Evolutionary conservation across 2,888 invertebrate species (phyloP).

Genomic region (Eristalis pertinax): DNA sequence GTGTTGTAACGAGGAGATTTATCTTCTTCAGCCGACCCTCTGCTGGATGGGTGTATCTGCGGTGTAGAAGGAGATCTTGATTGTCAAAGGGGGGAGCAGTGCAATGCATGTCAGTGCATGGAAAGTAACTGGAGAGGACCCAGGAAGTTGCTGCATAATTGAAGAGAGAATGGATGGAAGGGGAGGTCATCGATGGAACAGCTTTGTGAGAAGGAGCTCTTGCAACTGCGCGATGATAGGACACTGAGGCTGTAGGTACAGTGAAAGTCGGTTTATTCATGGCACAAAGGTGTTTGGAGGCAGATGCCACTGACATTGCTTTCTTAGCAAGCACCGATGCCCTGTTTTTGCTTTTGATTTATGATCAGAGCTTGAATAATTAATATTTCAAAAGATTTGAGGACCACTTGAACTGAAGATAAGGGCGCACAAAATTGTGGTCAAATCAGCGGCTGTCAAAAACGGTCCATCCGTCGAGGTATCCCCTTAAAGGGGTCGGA

Average conservation of each 20-base stretch:
- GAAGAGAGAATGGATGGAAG: not conserved
- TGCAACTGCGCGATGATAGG: no score
- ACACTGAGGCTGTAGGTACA: not conserved
- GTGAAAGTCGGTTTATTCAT: not conserved
- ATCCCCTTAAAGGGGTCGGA: no score
- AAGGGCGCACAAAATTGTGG: not conserved
- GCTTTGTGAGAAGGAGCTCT: not conserved
- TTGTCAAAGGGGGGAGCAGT: not conserved
- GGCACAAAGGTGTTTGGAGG: not conserved
- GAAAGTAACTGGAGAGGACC: not conserved
- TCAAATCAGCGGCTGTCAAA: no score
- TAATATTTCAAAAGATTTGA: not conserved
- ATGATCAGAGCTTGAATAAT: not conserved
- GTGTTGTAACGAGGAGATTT: slow-evolving; percentile 50
- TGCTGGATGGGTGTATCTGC: not conserved
- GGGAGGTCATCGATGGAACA: not conserved
- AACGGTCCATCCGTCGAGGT: no score
- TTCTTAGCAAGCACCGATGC: not conserved
- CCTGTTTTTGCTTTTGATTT: not conserved
- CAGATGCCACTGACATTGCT: not conserved
- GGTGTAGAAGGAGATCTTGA: not conserved
- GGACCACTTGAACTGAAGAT: not conserved
- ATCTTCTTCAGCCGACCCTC: slow-evolving; percentile 12
- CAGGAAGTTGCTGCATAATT: not conserved
- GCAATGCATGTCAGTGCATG: not conserved